These are phyloP conservation scores for Ashinkailepas kermadecensis DNA, from an alignment of 2,888 invertebrate species.

Conservation along the genomic window DNA sequence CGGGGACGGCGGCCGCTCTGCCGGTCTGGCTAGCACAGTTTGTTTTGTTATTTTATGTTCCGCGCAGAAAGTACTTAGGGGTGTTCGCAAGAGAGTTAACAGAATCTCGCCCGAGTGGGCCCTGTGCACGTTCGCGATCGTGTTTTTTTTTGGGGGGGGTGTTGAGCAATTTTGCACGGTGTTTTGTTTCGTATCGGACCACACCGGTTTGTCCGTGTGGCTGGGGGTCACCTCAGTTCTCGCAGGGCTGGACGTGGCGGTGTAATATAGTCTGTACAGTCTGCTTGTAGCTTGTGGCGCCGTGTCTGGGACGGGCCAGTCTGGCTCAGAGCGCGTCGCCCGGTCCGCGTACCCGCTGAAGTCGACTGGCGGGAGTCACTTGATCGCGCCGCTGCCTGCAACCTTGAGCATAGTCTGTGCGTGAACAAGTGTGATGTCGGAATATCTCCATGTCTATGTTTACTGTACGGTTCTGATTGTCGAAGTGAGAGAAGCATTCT, in stretches of 20 bases:
- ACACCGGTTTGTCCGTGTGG: background rate
- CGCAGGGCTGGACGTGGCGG: background rate
- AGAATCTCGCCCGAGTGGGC: background rate
- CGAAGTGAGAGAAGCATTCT: too few relatives aligned
- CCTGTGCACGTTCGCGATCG: background rate
- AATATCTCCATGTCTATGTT: too few relatives aligned
- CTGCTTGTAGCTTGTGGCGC: background rate
- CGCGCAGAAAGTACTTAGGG: background rate
- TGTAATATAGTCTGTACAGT: background rate
- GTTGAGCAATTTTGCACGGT: too few relatives aligned
- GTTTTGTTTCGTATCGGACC: background rate
- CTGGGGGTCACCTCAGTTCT: background rate
- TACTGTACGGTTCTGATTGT: too few relatives aligned
- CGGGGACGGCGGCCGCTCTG: background rate
- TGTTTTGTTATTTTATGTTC: conserved; percentile 7
- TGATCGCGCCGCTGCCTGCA: too few relatives aligned
- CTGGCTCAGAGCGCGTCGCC: too few relatives aligned
- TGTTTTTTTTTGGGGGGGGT: background rate
- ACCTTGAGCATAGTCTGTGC: too few relatives aligned
- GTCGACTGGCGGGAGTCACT: too few relatives aligned
- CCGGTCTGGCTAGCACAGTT: background rate
- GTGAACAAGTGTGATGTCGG: too few relatives aligned
- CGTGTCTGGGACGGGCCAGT: too few relatives aligned
- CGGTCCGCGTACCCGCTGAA: too few relatives aligned
- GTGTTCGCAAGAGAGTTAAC: background rate